Percentiles rank a stretch among this genome's conserved stretches.
These are phyloP conservation scores for Forbesichthys agassizii DNA, from an alignment of 2,113 vertebrate genomes.

Conservation along the genomic window DNA sequence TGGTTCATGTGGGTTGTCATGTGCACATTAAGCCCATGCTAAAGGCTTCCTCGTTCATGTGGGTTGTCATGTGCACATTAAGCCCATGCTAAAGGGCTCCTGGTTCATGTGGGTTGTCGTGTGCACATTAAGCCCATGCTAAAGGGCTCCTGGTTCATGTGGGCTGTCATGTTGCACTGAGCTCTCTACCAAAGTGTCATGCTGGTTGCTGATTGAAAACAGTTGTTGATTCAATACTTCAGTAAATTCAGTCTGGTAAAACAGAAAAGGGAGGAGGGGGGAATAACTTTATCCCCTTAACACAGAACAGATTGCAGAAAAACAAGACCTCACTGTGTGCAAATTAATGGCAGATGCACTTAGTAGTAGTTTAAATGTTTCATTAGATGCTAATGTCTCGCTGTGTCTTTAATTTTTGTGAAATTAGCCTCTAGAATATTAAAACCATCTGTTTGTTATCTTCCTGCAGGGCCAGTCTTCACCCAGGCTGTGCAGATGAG, in stretches of 20 bases:
- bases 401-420: conserved; percentile 98
- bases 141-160: conserved; percentile 26
- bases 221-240: conserved; percentile 97
- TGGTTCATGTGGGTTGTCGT: no score
- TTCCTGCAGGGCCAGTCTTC: conserved; percentile 87
- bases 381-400: conserved; percentile 97
- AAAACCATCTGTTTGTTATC: conserved; percentile 97
- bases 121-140: conserved; percentile 1
- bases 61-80: no score
- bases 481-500: conserved; percentile 69
- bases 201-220: conserved; percentile 96
- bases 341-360: conserved; percentile 97
- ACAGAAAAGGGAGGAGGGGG: conserved; percentile 11
- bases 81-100: no score
- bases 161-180: conserved; percentile 28
- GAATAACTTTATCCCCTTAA: conserved; percentile 81
- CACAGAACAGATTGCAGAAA: conserved; percentile 93
- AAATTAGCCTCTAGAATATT: conserved; percentile 98
- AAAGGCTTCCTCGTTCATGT: no score
- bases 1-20: no score
- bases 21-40: no score
- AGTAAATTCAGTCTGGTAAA: conserved; percentile 85
- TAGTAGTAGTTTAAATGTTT: conserved; percentile 97
- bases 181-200: conserved; percentile 78
- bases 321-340: conserved; percentile 90